Percentiles rank a stretch among this genome's conserved stretches.
phyloP scores from a whole-genome alignment of 2,888 invertebrate genomes.

The Andrena minutula region DNA sequence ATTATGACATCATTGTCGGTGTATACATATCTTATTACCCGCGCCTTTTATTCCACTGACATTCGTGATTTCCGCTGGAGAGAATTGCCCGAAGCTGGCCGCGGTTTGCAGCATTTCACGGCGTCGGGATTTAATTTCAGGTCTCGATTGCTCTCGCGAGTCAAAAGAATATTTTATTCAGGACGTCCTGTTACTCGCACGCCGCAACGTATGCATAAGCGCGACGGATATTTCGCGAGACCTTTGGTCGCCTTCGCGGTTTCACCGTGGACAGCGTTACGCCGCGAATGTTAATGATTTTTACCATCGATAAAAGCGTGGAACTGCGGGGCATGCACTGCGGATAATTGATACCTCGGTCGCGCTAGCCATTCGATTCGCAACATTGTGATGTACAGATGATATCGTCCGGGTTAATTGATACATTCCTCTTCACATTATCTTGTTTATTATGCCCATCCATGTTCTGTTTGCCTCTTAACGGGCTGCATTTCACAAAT shows the following conservation, averaged over 20 bases:
- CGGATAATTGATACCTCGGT: constrained; percentile 31
- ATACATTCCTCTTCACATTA: neutral
- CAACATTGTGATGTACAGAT: neutral
- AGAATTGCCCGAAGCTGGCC: constrained; percentile 3
- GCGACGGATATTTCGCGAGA: neutral
- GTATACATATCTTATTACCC: constrained; percentile 2
- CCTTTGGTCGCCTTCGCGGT: constrained; percentile 36
- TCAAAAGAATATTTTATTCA: constrained; percentile 32
- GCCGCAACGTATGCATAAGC: constrained; percentile 20
- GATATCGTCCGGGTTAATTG: neutral
- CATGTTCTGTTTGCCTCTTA: no score
- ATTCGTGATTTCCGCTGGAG: constrained; percentile 33
- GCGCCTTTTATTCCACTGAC: constrained; percentile 1
- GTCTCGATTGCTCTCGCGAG: constrained; percentile 34
- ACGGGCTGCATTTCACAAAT: no score
- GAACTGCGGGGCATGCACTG: neutral
- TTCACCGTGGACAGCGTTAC: constrained; percentile 10
- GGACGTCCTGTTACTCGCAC: neutral
- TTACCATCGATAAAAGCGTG: constrained; percentile 20
- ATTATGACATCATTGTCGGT: constrained; percentile 17
- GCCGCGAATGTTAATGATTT: constrained; percentile 21
- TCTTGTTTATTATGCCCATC: neutral
- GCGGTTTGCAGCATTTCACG: constrained; percentile 17
- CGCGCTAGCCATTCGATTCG: constrained; percentile 4
- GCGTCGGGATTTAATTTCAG: constrained; percentile 37